Evolutionary conservation across 1,140 invertebrate species (phyloP).

Genomic region (Prorops nasuta): DNA sequence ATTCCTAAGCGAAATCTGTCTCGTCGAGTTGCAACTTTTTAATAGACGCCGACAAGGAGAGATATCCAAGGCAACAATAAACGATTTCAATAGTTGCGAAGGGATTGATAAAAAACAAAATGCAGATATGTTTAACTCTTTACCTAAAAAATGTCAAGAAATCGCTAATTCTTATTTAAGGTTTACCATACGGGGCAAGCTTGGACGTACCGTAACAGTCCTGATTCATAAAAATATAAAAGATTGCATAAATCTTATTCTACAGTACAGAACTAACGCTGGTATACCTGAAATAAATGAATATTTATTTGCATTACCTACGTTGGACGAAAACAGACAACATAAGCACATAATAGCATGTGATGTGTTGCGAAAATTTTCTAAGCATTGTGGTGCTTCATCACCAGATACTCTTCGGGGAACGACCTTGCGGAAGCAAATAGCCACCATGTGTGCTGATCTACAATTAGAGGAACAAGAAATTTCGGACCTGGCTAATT

Average conservation of each 20-base stretch:
- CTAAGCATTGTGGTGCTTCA: slow-evolving; percentile 11
- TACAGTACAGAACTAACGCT: slow-evolving; percentile 9
- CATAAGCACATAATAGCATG: slow-evolving; percentile 14
- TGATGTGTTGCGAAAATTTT: slow-evolving; percentile 14
- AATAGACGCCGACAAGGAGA: slow-evolving; percentile 8
- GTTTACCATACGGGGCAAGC: slow-evolving; percentile 7
- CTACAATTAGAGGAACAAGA: no score
- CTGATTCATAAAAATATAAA: neutral
- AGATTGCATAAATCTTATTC: slow-evolving; percentile 2
- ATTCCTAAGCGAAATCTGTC: slow-evolving; percentile 1
- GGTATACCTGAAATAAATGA: slow-evolving; percentile 6
- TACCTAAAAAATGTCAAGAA: slow-evolving; percentile 1
- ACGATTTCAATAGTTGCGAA: slow-evolving; percentile 5
- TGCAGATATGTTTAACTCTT: neutral
- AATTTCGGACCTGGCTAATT: no score
- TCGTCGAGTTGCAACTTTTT: slow-evolving; percentile 3
- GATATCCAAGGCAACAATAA: slow-evolving; percentile 2
- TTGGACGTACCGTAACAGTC: neutral
- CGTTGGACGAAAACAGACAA: slow-evolving; percentile 2
- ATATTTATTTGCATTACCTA: slow-evolving; percentile 17
- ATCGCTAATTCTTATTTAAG: slow-evolving; percentile 5
- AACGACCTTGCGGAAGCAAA: no score
- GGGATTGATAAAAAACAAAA: neutral
- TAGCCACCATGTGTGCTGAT: no score
- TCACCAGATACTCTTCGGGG: slow-evolving; percentile 8